phyloP scores from a whole-genome alignment of 2,888 invertebrate genomes.

The Ophion ventricosus region DNA sequence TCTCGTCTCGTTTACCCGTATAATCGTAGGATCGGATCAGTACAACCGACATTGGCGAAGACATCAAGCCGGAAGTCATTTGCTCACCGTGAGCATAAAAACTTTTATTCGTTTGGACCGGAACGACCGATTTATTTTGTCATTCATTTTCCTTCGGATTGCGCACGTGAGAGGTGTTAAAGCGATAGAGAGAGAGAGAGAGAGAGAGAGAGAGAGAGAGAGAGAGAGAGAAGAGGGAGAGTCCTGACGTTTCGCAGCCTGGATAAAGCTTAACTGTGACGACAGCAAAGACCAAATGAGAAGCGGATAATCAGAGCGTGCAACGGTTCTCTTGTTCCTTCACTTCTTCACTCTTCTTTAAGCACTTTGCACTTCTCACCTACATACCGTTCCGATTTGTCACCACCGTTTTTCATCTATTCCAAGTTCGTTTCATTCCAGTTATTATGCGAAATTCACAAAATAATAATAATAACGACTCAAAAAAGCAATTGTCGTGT shows the following conservation, averaged over 20 bases:
- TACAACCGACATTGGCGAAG: neutral
- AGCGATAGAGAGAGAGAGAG: neutral
- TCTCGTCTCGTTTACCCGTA: no score
- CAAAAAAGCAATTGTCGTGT: neutral
- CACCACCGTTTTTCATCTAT: neutral
- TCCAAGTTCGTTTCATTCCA: neutral
- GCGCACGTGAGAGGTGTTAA: no score
- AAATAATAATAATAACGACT: neutral
- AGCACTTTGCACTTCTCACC: slow-evolving; percentile 51
- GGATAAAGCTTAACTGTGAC: slow-evolving; percentile 39
- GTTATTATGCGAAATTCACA: neutral
- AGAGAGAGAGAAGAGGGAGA: neutral
- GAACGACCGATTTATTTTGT: neutral
- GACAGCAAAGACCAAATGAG: slow-evolving; percentile 22
- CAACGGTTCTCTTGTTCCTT: slow-evolving; percentile 45
- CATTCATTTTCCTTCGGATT: neutral
- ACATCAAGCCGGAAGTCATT: neutral
- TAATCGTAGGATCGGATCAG: no score
- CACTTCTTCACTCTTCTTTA: slow-evolving; percentile 17
- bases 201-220: neutral
- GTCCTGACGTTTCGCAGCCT: neutral
- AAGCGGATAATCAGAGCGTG: slow-evolving; percentile 46
- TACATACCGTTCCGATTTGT: neutral
- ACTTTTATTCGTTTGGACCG: neutral
- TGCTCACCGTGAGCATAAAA: neutral